These are phyloP conservation scores for Trematomus loennbergii DNA, from an alignment of 2,113 vertebrate genomes.

Conservation along the genomic window DNA sequence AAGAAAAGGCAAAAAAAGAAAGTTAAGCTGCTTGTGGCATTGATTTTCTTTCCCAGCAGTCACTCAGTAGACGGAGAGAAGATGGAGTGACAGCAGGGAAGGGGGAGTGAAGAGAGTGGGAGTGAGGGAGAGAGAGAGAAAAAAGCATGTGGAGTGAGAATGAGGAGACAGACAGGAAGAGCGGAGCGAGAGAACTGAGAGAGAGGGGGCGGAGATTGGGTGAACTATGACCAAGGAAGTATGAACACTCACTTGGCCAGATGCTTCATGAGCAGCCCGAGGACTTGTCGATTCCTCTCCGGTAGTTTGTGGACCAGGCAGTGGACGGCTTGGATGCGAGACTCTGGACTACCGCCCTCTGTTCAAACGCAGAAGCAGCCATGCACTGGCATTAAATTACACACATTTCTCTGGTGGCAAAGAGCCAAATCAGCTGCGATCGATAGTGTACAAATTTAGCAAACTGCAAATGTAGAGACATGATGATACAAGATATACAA, in stretches of 20 bases:
- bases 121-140: constrained; percentile 68
- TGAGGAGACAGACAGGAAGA: constrained; percentile 79
- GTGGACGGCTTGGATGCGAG: constrained; percentile 93
- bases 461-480: constrained; percentile 30
- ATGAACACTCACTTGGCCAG: constrained; percentile 92
- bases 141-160: constrained; percentile 81
- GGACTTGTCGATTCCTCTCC: constrained; percentile 94
- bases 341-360: constrained; percentile 94
- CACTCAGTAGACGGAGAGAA: constrained; percentile 74
- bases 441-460: constrained; percentile 24
- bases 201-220: constrained; percentile 62
- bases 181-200: constrained; percentile 67
- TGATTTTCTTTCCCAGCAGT: constrained; percentile 69
- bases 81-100: constrained; percentile 82
- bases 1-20: constrained; percentile 43
- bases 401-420: constrained; percentile 49
- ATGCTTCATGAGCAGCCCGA: constrained; percentile 96
- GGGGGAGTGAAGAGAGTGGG: constrained; percentile 81
- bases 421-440: constrained; percentile 48
- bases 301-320: constrained; percentile 96
- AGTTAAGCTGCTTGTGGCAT: constrained; percentile 44
- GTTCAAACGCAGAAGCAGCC: constrained; percentile 54
- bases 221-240: constrained; percentile 76
- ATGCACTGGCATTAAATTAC: constrained; percentile 53
- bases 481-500: constrained; percentile 18